phyloP scores from a whole-genome alignment of 2,888 invertebrate genomes.

The Malthinus seriepunctatus region DNA sequence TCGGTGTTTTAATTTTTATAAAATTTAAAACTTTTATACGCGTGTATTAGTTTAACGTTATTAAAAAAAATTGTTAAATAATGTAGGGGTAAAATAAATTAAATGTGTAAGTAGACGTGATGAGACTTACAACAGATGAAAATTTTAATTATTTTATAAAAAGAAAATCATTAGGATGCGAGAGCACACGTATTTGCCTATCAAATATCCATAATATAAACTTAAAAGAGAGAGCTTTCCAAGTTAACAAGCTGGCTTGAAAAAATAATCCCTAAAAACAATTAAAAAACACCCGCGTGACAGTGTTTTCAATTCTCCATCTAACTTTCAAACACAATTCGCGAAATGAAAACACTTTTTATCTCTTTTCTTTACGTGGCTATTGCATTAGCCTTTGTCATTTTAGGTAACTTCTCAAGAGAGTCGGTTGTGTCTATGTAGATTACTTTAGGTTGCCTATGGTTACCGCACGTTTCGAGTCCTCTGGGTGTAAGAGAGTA shows the following conservation, averaged over 20 bases:
- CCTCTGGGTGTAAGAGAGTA: constrained; percentile 36
- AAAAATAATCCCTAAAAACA: constrained; percentile 38
- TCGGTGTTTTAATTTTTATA: no score
- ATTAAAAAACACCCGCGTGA: constrained; percentile 36
- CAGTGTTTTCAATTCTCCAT: constrained; percentile 33
- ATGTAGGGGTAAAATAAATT: neutral
- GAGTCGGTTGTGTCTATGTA: constrained; percentile 36
- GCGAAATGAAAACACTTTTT: constrained; percentile 26
- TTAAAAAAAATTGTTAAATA: no score
- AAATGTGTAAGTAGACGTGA: neutral
- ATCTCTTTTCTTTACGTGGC: constrained; percentile 19
- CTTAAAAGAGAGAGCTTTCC: constrained; percentile 25
- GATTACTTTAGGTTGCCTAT: constrained; percentile 38
- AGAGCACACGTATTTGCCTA: constrained; percentile 16
- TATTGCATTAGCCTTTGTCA: constrained; percentile 23
- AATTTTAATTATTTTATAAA: constrained; percentile 15
- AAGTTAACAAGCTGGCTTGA: constrained; percentile 33
- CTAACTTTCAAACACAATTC: constrained; percentile 21
- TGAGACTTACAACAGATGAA: neutral
- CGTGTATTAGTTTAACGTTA: no score
- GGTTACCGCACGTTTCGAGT: constrained; percentile 39
- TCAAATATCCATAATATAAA: constrained; percentile 27
- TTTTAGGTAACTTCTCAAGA: constrained; percentile 33
- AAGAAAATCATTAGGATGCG: constrained; percentile 19
- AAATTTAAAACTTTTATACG: no score